These are phyloP conservation scores for Lagenorhynchus albirostris DNA, from an alignment of 2,113 vertebrate genomes.

Conservation along the genomic window DNA sequence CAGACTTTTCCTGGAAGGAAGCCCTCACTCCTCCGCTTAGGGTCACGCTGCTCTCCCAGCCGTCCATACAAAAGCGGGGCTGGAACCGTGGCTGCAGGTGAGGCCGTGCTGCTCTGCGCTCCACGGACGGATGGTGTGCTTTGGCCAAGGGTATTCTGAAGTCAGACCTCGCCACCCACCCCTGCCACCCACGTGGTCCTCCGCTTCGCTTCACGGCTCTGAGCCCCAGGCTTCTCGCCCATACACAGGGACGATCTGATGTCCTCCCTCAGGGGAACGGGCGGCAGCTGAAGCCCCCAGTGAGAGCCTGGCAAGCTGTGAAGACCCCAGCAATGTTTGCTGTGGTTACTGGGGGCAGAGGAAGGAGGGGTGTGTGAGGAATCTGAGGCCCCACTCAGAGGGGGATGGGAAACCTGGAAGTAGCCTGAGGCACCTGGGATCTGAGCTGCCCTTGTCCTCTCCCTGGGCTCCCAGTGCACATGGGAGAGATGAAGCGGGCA, in stretches of 20 bases:
- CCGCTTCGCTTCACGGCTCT: not conserved
- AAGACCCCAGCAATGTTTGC: not conserved
- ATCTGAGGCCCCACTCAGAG: fast-evolving
- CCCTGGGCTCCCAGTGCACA: not conserved
- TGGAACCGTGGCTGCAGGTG: not conserved
- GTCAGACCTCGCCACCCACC: not conserved
- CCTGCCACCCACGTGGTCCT: not conserved
- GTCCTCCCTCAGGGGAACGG: not conserved
- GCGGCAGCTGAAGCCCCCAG: fast-evolving
- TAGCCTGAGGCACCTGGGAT: not conserved
- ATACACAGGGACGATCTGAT: fast-evolving
- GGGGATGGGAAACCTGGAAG: not conserved
- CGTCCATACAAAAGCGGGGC: fast-evolving
- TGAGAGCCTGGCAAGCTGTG: not conserved
- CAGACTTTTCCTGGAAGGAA: fast-evolving
- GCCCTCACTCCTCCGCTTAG: fast-evolving
- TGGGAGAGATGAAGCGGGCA: not conserved
- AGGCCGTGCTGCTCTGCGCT: not conserved
- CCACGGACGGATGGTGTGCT: fast-evolving
- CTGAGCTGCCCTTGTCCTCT: not conserved
- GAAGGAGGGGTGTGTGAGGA: too few relatives aligned
- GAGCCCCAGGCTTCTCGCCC: not conserved
- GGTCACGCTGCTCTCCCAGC: too few relatives aligned
- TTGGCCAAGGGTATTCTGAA: not conserved
- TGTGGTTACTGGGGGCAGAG: not conserved